Percentiles rank a stretch among this genome's conserved stretches.
Evolutionary conservation across 2,113 vertebrate genomes (phyloP).

Genomic region (Bubalus kerabau): DNA sequence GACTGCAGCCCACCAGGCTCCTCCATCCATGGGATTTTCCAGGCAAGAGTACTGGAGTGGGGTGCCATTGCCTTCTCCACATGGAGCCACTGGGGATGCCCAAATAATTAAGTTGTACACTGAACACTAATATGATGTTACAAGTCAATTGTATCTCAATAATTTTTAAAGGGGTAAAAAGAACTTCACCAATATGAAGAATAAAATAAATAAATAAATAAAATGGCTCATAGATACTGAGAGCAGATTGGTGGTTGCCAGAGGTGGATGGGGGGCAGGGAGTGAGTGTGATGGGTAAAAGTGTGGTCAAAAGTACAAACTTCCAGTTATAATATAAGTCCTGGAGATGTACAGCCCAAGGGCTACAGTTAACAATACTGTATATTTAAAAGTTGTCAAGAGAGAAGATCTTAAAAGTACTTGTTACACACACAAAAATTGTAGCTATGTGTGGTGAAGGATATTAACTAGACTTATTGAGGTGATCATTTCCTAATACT

Average conservation of each 20-base stretch:
- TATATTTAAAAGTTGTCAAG: not conserved
- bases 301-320: not conserved
- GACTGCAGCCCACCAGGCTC: no score
- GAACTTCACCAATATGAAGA: not conserved
- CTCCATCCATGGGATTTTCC: no score
- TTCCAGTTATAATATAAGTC: not conserved
- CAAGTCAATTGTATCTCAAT: not conserved
- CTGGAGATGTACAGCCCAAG: not conserved
- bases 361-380: not conserved
- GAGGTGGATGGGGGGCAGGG: not conserved
- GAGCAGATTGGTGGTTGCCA: not conserved
- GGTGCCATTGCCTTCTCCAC: no score
- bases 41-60: no score
- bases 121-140: not conserved
- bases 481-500: not conserved
- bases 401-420: not conserved
- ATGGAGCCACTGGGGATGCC: not conserved
- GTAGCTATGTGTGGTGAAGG: not conserved
- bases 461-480: not conserved
- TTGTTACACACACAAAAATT: not conserved
- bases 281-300: not conserved
- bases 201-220: not conserved
- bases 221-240: not conserved
- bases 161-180: not conserved
- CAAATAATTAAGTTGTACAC: not conserved